Evolutionary conservation across 2,797 vertebrate genomes (phyloP).

Genomic region (Sphenopsis melanotis): DNA sequence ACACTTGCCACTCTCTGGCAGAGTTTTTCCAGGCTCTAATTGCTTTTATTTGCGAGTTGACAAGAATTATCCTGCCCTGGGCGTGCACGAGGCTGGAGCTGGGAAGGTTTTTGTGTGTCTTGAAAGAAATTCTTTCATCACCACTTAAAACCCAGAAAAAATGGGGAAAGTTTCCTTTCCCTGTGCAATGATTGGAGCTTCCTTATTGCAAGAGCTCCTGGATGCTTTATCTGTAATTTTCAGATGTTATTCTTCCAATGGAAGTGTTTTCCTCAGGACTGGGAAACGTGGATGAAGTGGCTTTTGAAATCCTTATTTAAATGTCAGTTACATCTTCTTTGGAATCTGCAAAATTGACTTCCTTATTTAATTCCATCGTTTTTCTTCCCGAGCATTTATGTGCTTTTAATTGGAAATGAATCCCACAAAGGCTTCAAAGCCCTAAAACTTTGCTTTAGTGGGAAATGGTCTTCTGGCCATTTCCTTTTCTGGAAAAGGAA

Average conservation of each 20-base stretch:
- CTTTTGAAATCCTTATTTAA: conserved; percentile 26
- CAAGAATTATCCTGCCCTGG: conserved; percentile 27
- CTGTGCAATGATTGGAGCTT: conserved; percentile 48
- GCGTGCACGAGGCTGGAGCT: not conserved
- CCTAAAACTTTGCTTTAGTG: not conserved
- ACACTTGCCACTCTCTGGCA: not conserved
- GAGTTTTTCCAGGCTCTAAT: not conserved
- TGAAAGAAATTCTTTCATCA: conserved; percentile 39
- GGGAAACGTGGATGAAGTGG: not conserved
- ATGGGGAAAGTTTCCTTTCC: conserved; percentile 32
- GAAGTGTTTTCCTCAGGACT: conserved; percentile 27
- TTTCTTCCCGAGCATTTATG: not conserved
- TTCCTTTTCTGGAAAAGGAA: not conserved
- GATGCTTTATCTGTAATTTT: conserved; percentile 54
- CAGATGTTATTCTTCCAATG: not conserved
- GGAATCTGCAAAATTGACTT: conserved; percentile 51
- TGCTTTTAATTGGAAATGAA: not conserved
- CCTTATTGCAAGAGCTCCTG: conserved; percentile 37
- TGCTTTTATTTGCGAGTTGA: conserved; percentile 58
- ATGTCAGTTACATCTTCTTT: conserved; percentile 44
- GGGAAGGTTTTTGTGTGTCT: not conserved
- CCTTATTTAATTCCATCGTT: not conserved
- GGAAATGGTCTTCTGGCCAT: not conserved
- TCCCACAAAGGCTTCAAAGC: not conserved
- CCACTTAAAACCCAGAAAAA: conserved; percentile 16